Base-by-base conservation (phyloP, 2,888 invertebrate species). In the Coelinius sp. region DNA sequence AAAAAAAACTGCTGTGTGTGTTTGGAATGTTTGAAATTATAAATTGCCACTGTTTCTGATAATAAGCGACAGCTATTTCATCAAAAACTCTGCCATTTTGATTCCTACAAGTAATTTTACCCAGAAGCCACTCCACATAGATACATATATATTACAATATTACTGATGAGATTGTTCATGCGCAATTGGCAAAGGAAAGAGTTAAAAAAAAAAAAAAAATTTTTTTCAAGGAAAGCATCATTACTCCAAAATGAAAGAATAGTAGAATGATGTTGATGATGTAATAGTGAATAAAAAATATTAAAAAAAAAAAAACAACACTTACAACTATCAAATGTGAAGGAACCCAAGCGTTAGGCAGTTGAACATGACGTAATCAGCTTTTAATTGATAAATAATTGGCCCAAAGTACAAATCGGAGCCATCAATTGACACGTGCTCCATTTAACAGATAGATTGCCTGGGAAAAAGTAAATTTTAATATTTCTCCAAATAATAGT, bases 51-150 rank as follows among this genome's bases (percentile, higher is more conserved):
- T n/a, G 2, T 63, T 63, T 63, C 41, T 7, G 4, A 59, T 63
- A 41, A 38, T 62, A 12, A 62, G 62, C 38, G 5, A 35, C 7
- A 56, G 68, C 75, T 25, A 52, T 44, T 70, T 53, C 67, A 56
- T 56, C 35, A 38, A 53, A 22, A 38, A 17, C 56, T 24, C 76
- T 71, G 82, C 82, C 84, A 83, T 83, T 78, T 83, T 84, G 80
- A 80, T 78, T 80, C 77, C 70, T 70, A 76, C 70, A 68, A 67
- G 71, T 76, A 77, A 84, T 76, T 82, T 75, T 84, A 84, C 85
- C 83, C 85, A 83, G 73, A 78, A 82, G 79, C 79, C 82, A 77
- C 67, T 69, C 71, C 63, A 52, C 52, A n/a, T 25, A 24, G 7
- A 49, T 62, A 69, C 12, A 44, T 68, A 31, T 35, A 63, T 46